These are phyloP conservation scores for Drosophila picticornis DNA, from an alignment of 2,888 invertebrate species.

Conservation along the genomic window DNA sequence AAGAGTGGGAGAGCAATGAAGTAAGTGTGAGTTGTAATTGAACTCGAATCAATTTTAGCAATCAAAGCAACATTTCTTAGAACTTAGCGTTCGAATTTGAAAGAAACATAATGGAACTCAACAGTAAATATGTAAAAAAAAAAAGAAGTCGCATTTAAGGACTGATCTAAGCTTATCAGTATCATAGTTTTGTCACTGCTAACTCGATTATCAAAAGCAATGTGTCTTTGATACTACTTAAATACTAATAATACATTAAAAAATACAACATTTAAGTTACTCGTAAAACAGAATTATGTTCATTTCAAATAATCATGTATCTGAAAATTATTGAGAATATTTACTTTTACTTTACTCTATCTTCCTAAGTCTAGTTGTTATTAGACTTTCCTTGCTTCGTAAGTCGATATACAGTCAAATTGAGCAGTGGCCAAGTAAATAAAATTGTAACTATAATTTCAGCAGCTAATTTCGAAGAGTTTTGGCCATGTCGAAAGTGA, in stretches of 20 bases:
- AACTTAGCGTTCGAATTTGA: not conserved
- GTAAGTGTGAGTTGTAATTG: slow-evolving; percentile 2
- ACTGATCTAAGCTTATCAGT: not conserved
- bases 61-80: not conserved
- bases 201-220: not conserved
- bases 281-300: not conserved
- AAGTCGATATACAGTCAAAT: slow-evolving; percentile 5
- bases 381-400: not conserved
- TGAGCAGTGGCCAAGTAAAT: slow-evolving; percentile 5
- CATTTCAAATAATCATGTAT: not conserved
- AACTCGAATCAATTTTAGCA: slow-evolving; percentile 5
- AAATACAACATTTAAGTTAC: not conserved
- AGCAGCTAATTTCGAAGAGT: slow-evolving; percentile 50
- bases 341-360: not conserved
- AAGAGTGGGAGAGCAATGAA: not conserved
- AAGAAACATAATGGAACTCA: not conserved
- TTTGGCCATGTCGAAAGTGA: slow-evolving; percentile 49
- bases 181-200: not conserved
- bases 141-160: not conserved
- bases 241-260: not conserved
- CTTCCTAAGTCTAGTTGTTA: not conserved
- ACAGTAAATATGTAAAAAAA: not conserved
- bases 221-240: not conserved
- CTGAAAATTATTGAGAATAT: not conserved
- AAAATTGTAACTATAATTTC: slow-evolving; percentile 22